These are phyloP conservation scores for Rhegmatorhina hoffmannsi DNA, from an alignment of 2,113 vertebrate genomes.

Conservation along the genomic window DNA sequence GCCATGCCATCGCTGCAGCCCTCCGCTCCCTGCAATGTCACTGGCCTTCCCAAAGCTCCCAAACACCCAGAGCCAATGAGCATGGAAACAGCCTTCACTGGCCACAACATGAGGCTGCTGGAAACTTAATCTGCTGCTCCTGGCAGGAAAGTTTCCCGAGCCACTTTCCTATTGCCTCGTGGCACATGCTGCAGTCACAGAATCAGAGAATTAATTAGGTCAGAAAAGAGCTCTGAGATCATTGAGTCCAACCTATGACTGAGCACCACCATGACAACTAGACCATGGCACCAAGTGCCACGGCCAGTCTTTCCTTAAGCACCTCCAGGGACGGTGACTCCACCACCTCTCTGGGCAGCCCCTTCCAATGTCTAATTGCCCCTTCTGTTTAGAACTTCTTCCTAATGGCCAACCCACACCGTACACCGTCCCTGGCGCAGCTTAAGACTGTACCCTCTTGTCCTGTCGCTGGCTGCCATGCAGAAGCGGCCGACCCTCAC, in stretches of 20 bases:
- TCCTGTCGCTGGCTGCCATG: background rate
- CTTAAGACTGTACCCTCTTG: no score
- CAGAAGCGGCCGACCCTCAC: background rate
- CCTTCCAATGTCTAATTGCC: background rate
- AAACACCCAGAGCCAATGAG: background rate
- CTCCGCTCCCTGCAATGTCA: background rate
- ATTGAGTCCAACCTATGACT: background rate
- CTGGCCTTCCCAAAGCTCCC: background rate
- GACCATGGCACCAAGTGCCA: background rate
- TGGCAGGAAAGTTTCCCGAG: no score
- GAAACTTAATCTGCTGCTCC: no score
- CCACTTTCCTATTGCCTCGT: rapidly evolving
- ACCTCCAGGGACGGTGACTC: no score
- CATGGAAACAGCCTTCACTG: background rate
- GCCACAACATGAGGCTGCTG: no score
- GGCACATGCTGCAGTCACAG: background rate
- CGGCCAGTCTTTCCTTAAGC: background rate
- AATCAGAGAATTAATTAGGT: no score
- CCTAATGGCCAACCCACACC: background rate
- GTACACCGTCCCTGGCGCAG: background rate
- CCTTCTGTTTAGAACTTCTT: background rate
- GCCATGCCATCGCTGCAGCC: background rate
- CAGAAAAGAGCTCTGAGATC: background rate
- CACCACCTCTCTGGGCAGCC: background rate
- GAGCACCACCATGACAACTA: background rate